These are phyloP conservation scores for Budorcas taxicolor DNA, from an alignment of 2,113 vertebrate species.

Conservation along the genomic window DNA sequence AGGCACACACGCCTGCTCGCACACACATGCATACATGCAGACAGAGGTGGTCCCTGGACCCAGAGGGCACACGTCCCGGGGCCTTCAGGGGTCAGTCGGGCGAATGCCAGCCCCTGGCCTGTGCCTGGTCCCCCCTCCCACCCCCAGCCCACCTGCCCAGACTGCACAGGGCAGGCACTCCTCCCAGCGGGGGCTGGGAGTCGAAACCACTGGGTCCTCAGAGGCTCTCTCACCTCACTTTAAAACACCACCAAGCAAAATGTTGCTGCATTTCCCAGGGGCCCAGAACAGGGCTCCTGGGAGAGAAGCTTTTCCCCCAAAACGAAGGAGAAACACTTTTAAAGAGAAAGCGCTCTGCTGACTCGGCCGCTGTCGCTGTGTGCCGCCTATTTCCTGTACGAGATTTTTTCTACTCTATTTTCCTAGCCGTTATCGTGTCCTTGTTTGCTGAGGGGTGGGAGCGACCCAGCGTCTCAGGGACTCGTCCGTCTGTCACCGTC, in stretches of 20 bases:
- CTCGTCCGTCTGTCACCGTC: conserved; percentile 80
- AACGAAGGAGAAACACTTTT: conserved; percentile 41
- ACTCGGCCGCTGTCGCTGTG: conserved; percentile 81
- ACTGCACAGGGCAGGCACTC: neutral
- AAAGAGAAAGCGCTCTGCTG: conserved; percentile 79
- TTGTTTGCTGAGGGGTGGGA: conserved; percentile 85
- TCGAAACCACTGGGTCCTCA: neutral
- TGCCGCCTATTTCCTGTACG: conserved; percentile 91
- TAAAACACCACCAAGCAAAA: neutral
- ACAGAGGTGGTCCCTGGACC: neutral
- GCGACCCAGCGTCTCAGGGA: conserved; percentile 85
- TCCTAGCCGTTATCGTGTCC: conserved; percentile 92
- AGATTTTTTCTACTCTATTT: conserved; percentile 99
- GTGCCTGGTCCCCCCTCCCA: neutral
- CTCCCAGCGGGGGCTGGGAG: neutral
- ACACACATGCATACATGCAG: neutral
- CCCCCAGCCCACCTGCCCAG: neutral
- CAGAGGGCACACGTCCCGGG: neutral
- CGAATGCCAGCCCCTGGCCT: neutral
- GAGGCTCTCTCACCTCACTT: neutral
- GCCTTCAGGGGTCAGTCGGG: neutral
- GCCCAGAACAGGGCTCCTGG: neutral
- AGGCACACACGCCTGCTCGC: neutral
- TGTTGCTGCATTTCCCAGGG: neutral
- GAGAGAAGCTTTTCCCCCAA: conserved; percentile 79